These are phyloP conservation scores for Hystrix cristata DNA, from an alignment of 2,113 vertebrate genomes.

Conservation along the genomic window DNA sequence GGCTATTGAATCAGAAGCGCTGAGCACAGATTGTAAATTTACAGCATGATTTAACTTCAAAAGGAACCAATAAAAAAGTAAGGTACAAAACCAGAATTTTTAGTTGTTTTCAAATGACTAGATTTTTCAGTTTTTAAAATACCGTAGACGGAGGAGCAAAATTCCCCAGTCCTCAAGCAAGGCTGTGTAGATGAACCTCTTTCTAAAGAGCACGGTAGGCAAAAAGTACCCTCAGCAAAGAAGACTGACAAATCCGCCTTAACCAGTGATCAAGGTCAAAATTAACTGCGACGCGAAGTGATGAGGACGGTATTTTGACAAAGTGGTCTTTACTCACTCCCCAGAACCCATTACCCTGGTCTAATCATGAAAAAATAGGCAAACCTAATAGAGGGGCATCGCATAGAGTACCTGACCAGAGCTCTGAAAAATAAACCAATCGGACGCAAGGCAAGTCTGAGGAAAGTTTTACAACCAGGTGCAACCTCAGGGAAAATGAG, in stretches of 20 bases:
- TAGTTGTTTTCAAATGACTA: background rate
- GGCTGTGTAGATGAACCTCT: background rate
- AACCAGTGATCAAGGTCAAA: background rate
- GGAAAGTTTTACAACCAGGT: background rate
- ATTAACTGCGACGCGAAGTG: background rate
- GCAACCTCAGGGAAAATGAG: background rate
- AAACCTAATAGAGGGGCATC: background rate
- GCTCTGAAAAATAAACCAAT: background rate
- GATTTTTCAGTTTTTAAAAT: background rate
- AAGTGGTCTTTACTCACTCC: background rate
- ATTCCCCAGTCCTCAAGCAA: background rate
- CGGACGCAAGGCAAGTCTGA: background rate
- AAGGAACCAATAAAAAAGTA: background rate
- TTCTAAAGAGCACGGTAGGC: rapidly evolving
- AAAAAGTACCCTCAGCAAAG: background rate
- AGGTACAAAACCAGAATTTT: background rate
- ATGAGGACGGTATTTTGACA: background rate
- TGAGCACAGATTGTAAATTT: background rate
- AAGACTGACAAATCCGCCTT: background rate
- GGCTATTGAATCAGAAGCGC: background rate
- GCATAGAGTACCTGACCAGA: background rate
- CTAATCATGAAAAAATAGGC: background rate
- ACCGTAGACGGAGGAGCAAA: background rate
- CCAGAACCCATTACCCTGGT: background rate
- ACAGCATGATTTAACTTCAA: background rate